Conservation (phyloP, 2,888 invertebrate genomes). For the Cactoblastis cactorum region DNA sequence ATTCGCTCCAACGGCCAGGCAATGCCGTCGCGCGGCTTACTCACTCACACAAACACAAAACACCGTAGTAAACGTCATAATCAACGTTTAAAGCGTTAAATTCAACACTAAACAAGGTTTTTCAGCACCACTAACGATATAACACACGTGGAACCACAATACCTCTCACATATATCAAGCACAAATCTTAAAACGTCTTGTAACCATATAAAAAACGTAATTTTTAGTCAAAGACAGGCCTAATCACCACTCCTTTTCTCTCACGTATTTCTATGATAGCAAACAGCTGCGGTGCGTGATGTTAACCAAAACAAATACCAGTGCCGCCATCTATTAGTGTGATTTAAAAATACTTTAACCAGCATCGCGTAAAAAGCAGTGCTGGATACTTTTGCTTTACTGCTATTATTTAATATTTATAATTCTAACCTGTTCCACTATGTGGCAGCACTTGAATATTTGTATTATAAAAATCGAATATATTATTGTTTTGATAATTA, state of each 20-base stretch:
- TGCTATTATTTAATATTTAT: neutral
- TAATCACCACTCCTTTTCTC: constrained; percentile 80
- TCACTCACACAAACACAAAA: constrained; percentile 64
- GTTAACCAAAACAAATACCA: constrained; percentile 72
- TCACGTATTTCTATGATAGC: constrained; percentile 76
- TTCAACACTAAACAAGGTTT: constrained; percentile 59
- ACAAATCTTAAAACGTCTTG: constrained; percentile 46
- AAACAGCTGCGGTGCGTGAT: constrained; percentile 75
- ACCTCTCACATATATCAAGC: constrained; percentile 49
- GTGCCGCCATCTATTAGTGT: constrained; percentile 51
- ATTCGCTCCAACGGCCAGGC: constrained; percentile 73
- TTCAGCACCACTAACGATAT: constrained; percentile 56
- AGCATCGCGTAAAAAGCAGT: neutral
- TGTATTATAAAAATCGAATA: too few species aligned
- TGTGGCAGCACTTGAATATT: too few species aligned
- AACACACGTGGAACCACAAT: constrained; percentile 50
- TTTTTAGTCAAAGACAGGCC: constrained; percentile 67
- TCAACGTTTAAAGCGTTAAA: constrained; percentile 71
- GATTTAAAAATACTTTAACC: neutral
- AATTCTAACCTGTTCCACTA: too few species aligned
- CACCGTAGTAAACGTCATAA: constrained; percentile 73
- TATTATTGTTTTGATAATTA: too few species aligned
- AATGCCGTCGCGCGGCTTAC: constrained; percentile 59
- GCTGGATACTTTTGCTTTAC: neutral
- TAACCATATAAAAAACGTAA: constrained; percentile 70